Conservation (phyloP, 2,113 vertebrate species). For the Petrocephalus zakoni region DNA sequence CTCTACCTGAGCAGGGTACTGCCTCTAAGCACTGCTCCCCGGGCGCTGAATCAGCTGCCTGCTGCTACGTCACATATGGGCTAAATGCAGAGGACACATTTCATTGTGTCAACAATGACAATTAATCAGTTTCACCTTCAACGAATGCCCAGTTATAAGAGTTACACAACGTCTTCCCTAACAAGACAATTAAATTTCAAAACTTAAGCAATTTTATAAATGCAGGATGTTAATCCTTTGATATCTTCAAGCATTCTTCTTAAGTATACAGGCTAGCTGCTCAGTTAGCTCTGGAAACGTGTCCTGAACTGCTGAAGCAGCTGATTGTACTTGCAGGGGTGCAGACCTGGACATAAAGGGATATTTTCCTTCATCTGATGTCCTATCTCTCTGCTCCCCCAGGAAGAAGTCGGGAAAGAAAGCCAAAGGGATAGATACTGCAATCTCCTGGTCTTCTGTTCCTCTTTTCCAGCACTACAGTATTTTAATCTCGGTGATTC, state of each 20-base stretch:
- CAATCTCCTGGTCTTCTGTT: constrained; percentile 13
- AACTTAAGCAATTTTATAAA: background rate
- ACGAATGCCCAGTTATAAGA: background rate
- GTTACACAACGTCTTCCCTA: background rate
- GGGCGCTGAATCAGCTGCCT: too few relatives aligned
- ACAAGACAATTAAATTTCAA: background rate
- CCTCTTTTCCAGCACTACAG: constrained; percentile 19
- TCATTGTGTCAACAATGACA: too few relatives aligned
- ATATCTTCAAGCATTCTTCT: background rate
- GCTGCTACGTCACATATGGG: too few relatives aligned
- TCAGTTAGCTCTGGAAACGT: background rate
- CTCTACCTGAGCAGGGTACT: too few relatives aligned
- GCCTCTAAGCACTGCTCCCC: too few relatives aligned
- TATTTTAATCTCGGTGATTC: constrained; percentile 32
- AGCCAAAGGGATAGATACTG: constrained; percentile 34
- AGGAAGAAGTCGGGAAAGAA: constrained; percentile 19
- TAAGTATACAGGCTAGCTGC: background rate
- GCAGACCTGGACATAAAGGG: background rate
- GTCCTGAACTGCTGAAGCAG: background rate
- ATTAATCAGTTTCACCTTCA: too few relatives aligned
- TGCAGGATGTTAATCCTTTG: background rate
- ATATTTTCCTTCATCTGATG: background rate
- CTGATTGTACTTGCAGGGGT: background rate
- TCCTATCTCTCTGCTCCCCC: constrained; percentile 10
- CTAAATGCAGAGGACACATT: too few relatives aligned